These are phyloP conservation scores for Pammene aurita DNA, from an alignment of 2,888 invertebrate genomes.

Conservation along the genomic window DNA sequence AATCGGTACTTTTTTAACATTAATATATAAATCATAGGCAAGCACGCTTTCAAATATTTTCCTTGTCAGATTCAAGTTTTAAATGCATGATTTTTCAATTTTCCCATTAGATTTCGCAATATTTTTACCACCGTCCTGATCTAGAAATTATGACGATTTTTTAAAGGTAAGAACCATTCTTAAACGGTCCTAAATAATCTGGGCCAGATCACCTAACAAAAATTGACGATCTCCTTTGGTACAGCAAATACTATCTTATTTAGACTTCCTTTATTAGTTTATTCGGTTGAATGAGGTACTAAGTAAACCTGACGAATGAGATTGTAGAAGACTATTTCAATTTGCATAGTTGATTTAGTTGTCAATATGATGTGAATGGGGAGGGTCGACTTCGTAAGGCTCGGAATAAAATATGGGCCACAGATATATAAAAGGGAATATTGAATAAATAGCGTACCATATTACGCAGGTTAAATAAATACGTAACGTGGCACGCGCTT, in stretches of 20 bases:
- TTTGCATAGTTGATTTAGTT: conserved; percentile 34
- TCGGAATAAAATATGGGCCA: conserved; percentile 32
- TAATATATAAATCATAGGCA: no score
- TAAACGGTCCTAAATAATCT: no score
- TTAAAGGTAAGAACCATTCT: no score
- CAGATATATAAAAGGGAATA: conserved; percentile 6
- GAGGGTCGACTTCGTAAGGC: conserved; percentile 15
- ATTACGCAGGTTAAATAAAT: conserved; percentile 21
- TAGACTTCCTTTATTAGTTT: conserved; percentile 30
- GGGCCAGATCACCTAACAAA: no score
- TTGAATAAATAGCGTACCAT: conserved; percentile 10
- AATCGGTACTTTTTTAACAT: no score
- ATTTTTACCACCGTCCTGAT: no score
- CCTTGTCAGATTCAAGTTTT: no score
- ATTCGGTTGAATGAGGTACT: conserved; percentile 20
- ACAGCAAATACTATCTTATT: conserved; percentile 34
- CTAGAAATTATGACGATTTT: no score
- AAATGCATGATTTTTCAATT: no score
- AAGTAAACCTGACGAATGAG: conserved; percentile 21
- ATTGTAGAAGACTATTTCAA: conserved; percentile 21
- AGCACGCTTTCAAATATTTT: no score
- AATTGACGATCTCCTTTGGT: no score
- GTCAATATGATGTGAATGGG: conserved; percentile 32
- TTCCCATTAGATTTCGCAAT: no score
- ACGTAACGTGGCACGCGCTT: neutral